Base-by-base conservation (phyloP, 1,140 invertebrate species). In the Diabrotica undecimpunctata region DNA sequence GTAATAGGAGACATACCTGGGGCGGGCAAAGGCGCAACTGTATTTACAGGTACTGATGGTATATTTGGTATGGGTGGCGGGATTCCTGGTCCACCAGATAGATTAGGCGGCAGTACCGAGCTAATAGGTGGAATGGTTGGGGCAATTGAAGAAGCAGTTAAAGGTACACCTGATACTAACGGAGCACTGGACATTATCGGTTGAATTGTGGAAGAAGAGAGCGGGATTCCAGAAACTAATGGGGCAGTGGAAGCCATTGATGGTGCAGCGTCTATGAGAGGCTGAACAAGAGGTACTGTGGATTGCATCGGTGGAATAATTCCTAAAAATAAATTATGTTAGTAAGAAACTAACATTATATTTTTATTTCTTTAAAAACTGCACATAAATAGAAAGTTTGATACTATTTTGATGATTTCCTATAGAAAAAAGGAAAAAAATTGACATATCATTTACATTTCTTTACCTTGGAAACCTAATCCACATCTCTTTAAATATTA, bases 241-340 rank as follows among this genome's bases (percentile, higher is more conserved):
- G 71, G 61, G 11, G 62, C 58, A 0, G 61, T 52, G 10, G 66
- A 60, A 6, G 60, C 54, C 7, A 66, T 64, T 58, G 65, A 38
- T 58, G 77, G 66, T 58, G 63, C 13, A 11, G 59, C 58, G 38
- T 57, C 10, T 66, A 71, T 69, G 63, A 70, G 69, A 36, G 71
- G 69, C 67, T 70, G 63, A 59, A 70, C 69, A 37, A 61, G 69
- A 10, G 61, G 70, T 6, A 72, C 51, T 58, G 7, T 67, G 25
- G 67, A 72, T 37, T 72, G 76, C 76, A 77, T 77, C 9, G 76
- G 76, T 12, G 73, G 74, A 14, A 77, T 75, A 50, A 77, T 75
- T 11, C 76, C 67, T 69, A 39, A 65, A 63, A 68, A 38, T 54
- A 63, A n/a, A 56, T 25, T 54, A 52, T 7, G 8, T 35, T 52